These are phyloP conservation scores for Macrotis lagotis DNA, from an alignment of 2,113 vertebrate species.

Conservation along the genomic window DNA sequence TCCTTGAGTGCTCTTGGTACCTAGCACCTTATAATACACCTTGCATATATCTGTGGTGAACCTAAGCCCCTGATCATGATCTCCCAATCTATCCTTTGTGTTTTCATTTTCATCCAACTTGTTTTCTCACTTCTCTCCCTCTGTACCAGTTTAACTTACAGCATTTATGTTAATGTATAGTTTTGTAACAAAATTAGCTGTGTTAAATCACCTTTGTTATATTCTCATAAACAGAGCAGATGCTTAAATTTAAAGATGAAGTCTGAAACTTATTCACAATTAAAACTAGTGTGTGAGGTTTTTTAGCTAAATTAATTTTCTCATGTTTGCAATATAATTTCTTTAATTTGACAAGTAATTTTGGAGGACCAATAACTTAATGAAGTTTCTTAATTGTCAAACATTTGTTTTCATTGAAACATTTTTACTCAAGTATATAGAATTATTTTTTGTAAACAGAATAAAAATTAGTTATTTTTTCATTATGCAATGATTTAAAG, in stretches of 20 bases:
- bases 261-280: constrained; percentile 26
- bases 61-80: not conserved
- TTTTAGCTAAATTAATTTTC: not conserved
- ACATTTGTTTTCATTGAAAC: not conserved
- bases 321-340: constrained; percentile 16
- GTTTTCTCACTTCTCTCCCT: not conserved
- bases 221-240: not conserved
- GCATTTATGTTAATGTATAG: not conserved
- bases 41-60: too few species aligned
- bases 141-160: not conserved
- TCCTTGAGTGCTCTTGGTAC: not conserved
- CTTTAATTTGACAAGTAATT: not conserved
- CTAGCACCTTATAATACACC: too few species aligned
- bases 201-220: not conserved
- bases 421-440: not conserved
- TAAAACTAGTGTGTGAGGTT: not conserved
- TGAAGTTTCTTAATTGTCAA: not conserved
- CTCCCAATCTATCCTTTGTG: not conserved
- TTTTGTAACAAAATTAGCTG: not conserved
- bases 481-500: not conserved
- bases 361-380: not conserved
- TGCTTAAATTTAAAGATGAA: not conserved
- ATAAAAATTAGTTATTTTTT: not conserved
- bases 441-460: not conserved
- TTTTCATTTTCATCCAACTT: not conserved